Evolutionary conservation across 2,888 invertebrate species (phyloP).

Genomic region (Calameuta filiformis): DNA sequence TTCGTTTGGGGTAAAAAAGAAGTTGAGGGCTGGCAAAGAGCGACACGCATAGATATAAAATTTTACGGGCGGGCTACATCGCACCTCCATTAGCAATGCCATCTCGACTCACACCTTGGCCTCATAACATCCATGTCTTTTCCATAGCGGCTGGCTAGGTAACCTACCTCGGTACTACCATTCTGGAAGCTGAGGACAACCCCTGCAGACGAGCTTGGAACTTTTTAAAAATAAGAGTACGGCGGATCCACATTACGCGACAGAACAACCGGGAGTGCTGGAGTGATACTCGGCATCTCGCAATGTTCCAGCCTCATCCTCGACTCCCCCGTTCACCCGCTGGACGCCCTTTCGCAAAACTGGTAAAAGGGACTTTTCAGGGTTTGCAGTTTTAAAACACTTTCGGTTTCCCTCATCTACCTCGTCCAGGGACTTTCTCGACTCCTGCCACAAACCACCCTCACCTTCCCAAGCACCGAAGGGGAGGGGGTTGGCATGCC

Average conservation of each 20-base stretch:
- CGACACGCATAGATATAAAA: slow-evolving; percentile 42
- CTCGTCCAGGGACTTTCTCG: not conserved
- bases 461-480: not conserved
- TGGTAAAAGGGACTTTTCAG: not conserved
- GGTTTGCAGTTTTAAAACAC: slow-evolving; percentile 4
- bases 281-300: not conserved
- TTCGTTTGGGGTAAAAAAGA: not conserved
- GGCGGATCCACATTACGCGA: not conserved
- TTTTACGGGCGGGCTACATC: slow-evolving; percentile 53
- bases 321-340: not conserved
- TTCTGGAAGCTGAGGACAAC: not conserved
- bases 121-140: slow-evolving; percentile 24
- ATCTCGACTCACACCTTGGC: slow-evolving; percentile 30
- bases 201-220: not conserved
- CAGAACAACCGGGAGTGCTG: not conserved
- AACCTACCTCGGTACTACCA: not conserved
- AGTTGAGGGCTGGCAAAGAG: slow-evolving; percentile 17
- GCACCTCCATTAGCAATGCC: slow-evolving; percentile 56
- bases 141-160: slow-evolving; percentile 18
- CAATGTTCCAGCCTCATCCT: not conserved
- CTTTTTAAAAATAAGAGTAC: not conserved
- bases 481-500: not conserved
- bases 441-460: not conserved
- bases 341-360: not conserved
- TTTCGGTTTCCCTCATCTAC: not conserved